phyloP scores from a whole-genome alignment of 2,797 vertebrate species.

The Hirundo rustica region DNA sequence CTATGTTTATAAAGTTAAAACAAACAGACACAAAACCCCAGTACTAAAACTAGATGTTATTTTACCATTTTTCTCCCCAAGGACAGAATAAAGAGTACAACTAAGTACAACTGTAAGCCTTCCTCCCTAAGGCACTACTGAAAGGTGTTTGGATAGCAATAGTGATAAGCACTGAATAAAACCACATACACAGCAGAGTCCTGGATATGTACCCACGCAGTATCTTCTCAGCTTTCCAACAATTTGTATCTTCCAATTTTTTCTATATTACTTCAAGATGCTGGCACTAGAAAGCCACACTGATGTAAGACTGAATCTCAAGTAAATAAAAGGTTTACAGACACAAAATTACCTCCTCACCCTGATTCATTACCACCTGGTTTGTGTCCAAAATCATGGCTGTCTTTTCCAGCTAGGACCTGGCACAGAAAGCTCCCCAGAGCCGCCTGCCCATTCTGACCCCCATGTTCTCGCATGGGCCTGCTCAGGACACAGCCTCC shows the following conservation, averaged over 20 bases:
- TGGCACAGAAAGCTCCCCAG: not conserved
- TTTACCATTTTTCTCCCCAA: not conserved
- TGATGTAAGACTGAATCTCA: not conserved
- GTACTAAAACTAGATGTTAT: not conserved
- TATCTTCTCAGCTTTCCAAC: not conserved
- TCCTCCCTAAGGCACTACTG: not conserved
- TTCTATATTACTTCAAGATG: not conserved
- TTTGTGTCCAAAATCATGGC: not conserved
- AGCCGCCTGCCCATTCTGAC: not conserved
- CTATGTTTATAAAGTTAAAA: conserved; percentile 22
- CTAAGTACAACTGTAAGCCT: not conserved
- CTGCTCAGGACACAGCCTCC: not conserved
- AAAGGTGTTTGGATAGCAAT: not conserved
- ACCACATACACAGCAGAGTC: not conserved
- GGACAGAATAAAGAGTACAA: not conserved
- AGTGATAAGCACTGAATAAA: not conserved
- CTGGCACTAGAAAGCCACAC: not conserved
- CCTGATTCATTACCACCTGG: not conserved
- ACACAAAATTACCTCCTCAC: not conserved
- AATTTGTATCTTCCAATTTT: not conserved
- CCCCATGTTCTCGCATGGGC: not conserved
- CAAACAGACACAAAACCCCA: not conserved
- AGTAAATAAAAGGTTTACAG: not conserved
- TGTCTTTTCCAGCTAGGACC: not conserved
- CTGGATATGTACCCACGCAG: not conserved